phyloP scores from a whole-genome alignment of 1,140 invertebrate genomes.

The Sarcophaga bullata region DNA sequence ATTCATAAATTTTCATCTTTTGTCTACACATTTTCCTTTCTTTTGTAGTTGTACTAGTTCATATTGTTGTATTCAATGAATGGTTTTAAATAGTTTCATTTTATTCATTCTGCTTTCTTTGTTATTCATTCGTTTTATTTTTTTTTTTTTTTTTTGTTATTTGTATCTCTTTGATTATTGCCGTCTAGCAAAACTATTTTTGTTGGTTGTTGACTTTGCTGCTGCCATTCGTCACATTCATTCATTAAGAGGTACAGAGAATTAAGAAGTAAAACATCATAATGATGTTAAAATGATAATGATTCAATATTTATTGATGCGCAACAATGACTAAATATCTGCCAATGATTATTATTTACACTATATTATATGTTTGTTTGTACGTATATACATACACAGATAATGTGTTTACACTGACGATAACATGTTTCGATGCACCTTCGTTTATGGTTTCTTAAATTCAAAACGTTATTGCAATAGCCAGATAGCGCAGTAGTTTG shows the following conservation, averaged over 20 bases:
- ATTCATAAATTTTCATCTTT: constrained; percentile 23
- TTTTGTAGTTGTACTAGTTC: no score
- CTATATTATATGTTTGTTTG: neutral
- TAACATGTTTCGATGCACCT: no score
- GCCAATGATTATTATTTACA: constrained; percentile 1
- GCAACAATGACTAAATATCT: constrained; percentile 21
- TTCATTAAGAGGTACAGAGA: neutral
- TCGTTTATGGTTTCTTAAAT: no score
- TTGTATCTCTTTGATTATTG: constrained; percentile 5
- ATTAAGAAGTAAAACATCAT: constrained; percentile 1
- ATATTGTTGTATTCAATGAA: neutral
- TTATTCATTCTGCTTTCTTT: neutral
- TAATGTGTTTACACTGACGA: no score
- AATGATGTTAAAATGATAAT: neutral
- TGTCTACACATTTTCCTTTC: constrained; percentile 13
- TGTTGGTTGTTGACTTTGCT: constrained; percentile 14
- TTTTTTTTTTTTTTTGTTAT: neutral
- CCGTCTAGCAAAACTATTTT: neutral
- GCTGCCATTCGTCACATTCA: neutral
- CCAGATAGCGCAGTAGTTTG: no score
- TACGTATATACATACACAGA: no score
- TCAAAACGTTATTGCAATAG: no score
- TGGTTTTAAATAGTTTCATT: neutral
- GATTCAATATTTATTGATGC: constrained; percentile 24
- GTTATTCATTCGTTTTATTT: neutral